A percentile compares a stretch with the other conserved stretches of the same genome.
Conservation (phyloP, 2,113 vertebrate species). For the Onychostruthus taczanowskii region DNA sequence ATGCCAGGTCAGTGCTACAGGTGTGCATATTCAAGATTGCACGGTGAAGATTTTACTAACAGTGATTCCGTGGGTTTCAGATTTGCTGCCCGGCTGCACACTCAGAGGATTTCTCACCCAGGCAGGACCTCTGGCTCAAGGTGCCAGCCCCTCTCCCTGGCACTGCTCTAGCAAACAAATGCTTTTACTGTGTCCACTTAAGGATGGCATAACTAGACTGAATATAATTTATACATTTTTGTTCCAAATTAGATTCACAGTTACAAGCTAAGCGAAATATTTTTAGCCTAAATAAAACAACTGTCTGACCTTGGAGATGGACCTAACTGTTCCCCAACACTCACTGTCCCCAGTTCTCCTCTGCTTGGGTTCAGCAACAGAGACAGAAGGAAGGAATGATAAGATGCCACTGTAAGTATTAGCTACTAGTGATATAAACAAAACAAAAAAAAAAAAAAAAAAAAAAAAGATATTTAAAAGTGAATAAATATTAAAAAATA, state of each 20-base stretch:
- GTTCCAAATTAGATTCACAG: not conserved
- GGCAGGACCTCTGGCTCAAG: not conserved
- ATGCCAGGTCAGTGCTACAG: not conserved
- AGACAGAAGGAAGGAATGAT: not conserved
- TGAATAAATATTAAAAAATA: conserved; percentile 22
- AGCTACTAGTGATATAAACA: not conserved
- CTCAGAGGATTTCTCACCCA: not conserved
- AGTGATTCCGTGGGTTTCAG: not conserved
- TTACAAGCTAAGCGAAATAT: not conserved
- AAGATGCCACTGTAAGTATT: not conserved
- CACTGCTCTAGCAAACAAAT: not conserved
- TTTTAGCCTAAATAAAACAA: not conserved
- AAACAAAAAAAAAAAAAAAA: no score
- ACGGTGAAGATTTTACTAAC: not conserved
- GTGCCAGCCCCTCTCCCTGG: not conserved
- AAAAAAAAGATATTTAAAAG: no score
- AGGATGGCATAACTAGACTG: not conserved
- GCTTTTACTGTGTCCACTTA: not conserved
- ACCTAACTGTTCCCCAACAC: not conserved
- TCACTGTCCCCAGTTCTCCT: not conserved
- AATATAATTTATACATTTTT: not conserved
- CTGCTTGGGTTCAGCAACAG: not conserved
- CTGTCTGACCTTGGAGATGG: not conserved
- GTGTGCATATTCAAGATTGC: not conserved
- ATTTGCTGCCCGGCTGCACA: not conserved